These are phyloP conservation scores for Geococcyx californianus DNA, from an alignment of 2,113 vertebrate species.

Conservation along the genomic window DNA sequence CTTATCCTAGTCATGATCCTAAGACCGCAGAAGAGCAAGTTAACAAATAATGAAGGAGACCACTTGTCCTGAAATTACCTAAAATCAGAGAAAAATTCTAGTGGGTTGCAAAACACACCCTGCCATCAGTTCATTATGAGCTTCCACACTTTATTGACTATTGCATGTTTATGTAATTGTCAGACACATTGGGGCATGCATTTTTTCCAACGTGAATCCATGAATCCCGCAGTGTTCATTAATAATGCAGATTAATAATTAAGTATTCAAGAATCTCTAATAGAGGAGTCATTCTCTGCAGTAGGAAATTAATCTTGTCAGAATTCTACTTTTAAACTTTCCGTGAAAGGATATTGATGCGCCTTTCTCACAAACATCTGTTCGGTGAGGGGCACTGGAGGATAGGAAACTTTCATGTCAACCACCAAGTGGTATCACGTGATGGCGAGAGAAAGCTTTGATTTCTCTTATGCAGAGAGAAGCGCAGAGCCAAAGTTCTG, in stretches of 20 bases:
- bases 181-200: neutral
- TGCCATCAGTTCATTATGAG: neutral
- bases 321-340: neutral
- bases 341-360: neutral
- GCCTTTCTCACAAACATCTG: conserved; percentile 10
- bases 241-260: conserved; percentile 37
- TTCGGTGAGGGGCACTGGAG: neutral
- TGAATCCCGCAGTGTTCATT: neutral
- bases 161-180: neutral
- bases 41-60: neutral
- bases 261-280: conserved; percentile 27
- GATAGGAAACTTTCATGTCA: neutral
- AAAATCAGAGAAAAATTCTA: neutral
- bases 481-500: neutral
- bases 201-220: neutral
- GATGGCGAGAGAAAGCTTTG: conserved; percentile 10
- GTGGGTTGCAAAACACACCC: neutral
- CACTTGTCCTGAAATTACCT: neutral
- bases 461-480: neutral
- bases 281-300: neutral
- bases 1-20: neutral
- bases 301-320: conserved; percentile 27
- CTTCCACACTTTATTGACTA: neutral
- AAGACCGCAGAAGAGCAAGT: neutral
- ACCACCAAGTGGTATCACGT: neutral